These are phyloP conservation scores for Enchytraeus crypticus DNA, from an alignment of 2,888 invertebrate species.

Conservation along the genomic window DNA sequence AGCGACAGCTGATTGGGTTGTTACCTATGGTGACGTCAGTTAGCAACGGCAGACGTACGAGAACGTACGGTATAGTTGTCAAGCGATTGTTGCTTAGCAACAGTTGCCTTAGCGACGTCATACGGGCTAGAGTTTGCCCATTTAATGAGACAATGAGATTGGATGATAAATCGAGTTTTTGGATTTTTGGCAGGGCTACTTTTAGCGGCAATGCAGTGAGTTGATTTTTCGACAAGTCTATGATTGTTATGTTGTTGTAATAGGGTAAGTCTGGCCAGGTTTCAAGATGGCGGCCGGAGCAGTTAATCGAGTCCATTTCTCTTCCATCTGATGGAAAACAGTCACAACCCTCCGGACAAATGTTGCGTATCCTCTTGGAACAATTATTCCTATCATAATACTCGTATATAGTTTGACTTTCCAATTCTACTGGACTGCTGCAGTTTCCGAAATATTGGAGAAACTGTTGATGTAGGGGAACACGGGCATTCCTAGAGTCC, in stretches of 20 bases:
- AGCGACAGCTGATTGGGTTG: constrained; percentile 5
- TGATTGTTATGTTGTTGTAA: neutral
- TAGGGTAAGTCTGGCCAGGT: constrained; percentile 1
- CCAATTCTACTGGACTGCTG: neutral
- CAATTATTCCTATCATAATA: neutral
- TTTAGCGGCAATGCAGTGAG: neutral
- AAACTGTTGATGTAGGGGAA: too few species aligned
- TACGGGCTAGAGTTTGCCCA: neutral
- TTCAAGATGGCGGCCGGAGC: neutral
- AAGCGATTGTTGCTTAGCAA: constrained; percentile 2
- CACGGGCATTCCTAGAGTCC: constrained; percentile 5
- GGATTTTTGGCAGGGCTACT: neutral
- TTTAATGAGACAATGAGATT: neutral
- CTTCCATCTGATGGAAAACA: neutral
- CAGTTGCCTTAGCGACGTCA: neutral
- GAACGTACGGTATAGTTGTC: neutral
- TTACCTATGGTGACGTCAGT: neutral
- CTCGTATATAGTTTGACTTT: neutral
- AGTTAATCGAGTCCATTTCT: neutral
- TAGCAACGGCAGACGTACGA: neutral
- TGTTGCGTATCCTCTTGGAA: neutral
- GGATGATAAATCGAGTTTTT: neutral
- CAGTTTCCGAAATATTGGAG: constrained; percentile 13
- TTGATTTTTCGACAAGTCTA: constrained; percentile 4
- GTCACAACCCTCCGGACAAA: neutral